Evolutionary conservation across 2,888 invertebrate species (phyloP).

Genomic region (Pilophorus perplexus): DNA sequence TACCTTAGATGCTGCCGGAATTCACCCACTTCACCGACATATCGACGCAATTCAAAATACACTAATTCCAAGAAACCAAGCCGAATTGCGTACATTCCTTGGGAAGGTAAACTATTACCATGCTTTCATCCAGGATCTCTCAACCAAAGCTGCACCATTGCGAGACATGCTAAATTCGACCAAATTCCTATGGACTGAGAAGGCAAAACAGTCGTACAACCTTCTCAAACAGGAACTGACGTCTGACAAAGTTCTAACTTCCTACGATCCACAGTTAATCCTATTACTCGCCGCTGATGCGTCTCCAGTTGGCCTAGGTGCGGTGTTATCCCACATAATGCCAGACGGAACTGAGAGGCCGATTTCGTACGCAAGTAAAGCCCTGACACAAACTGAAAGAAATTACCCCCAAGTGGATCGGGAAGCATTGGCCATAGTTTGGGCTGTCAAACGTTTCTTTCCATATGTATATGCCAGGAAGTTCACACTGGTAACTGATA

Average conservation of each 20-base stretch:
- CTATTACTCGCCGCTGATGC: conserved; percentile 50
- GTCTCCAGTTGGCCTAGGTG: conserved; percentile 35
- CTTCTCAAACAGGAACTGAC: conserved; percentile 48
- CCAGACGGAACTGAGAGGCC: conserved; percentile 52
- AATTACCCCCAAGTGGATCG: conserved; percentile 49
- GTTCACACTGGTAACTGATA: conserved; percentile 52
- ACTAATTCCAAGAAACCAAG: neutral
- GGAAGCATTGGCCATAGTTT: conserved; percentile 50
- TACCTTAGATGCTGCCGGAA: no score
- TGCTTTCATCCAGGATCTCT: conserved; percentile 3
- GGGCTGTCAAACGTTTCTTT: conserved; percentile 50
- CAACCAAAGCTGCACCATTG: conserved; percentile 14
- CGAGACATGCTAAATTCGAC: conserved; percentile 3
- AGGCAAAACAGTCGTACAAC: conserved; percentile 48
- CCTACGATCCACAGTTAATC: conserved; percentile 49
- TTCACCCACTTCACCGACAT: no score
- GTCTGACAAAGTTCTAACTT: conserved; percentile 38
- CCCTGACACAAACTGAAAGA: conserved; percentile 49
- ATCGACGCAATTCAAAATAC: no score
- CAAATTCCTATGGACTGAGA: conserved; percentile 48
- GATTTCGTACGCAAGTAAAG: conserved; percentile 52
- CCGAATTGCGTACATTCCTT: conserved; percentile 7
- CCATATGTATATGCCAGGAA: conserved; percentile 52
- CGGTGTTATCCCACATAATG: conserved; percentile 50
- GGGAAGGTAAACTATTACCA: conserved; percentile 24